These are phyloP conservation scores for Drosophila ananassae DNA, from an alignment of 1,140 invertebrate species.

Conservation along the genomic window DNA sequence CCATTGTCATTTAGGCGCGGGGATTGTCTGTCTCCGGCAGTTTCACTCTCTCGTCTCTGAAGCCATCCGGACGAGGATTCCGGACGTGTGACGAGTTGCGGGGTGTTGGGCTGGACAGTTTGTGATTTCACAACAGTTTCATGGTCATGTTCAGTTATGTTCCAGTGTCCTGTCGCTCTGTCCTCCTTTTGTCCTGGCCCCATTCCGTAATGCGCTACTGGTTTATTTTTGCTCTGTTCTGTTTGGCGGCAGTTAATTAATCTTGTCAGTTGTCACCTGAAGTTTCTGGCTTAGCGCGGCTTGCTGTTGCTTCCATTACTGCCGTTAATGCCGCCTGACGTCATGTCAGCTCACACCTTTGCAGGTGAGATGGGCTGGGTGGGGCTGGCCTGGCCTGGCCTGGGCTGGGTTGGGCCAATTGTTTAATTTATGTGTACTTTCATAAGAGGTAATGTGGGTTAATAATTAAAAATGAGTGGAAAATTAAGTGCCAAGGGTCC, in stretches of 20 bases:
- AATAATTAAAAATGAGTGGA: slow-evolving; percentile 37
- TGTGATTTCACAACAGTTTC: slow-evolving; percentile 57
- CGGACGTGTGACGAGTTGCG: slow-evolving; percentile 20
- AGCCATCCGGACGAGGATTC: no score
- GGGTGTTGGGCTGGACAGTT: slow-evolving; percentile 20
- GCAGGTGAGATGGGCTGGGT: slow-evolving; percentile 5
- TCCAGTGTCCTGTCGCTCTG: slow-evolving; percentile 3
- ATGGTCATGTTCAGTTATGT: slow-evolving; percentile 42
- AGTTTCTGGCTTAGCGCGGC: slow-evolving; percentile 52
- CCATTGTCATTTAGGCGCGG: slow-evolving; percentile 54
- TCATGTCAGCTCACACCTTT: slow-evolving; percentile 58
- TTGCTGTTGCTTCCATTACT: slow-evolving; percentile 22
- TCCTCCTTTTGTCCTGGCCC: slow-evolving; percentile 2
- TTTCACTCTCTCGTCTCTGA: no score
- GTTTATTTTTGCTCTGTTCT: slow-evolving; percentile 26
- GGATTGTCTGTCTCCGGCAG: slow-evolving; percentile 36
- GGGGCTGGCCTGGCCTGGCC: slow-evolving; percentile 1
- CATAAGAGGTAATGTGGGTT: slow-evolving; percentile 20
- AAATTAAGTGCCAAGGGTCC: slow-evolving; percentile 26
- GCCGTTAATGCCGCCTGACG: slow-evolving; percentile 61
- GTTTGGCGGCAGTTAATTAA: slow-evolving; percentile 65
- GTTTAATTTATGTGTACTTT: slow-evolving; percentile 36
- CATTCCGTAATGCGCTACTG: slow-evolving; percentile 16
- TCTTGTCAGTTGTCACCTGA: slow-evolving; percentile 72
- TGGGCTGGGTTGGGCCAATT: slow-evolving; percentile 23